A percentile compares a stretch with the other conserved stretches of the same genome.
These are phyloP conservation scores for Ophioninae sp. DNA, from an alignment of 2,888 invertebrate genomes.

Conservation along the genomic window DNA sequence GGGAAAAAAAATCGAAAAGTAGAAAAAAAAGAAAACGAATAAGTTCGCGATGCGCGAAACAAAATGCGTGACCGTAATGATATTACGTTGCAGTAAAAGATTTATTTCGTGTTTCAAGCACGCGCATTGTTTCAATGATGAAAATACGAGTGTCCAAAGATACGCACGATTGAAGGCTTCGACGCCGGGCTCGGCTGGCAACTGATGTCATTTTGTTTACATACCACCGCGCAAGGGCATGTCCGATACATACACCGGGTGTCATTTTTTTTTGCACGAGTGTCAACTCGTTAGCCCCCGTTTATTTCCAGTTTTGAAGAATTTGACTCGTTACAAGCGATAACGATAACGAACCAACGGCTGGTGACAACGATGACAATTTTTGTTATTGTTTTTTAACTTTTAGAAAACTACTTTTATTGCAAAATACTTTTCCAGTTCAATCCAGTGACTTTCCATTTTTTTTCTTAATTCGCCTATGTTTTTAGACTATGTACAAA, in stretches of 20 bases:
- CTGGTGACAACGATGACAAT: background rate
- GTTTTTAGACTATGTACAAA: background rate
- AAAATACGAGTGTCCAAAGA: background rate
- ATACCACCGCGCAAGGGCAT: constrained; percentile 43
- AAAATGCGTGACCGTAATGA: background rate
- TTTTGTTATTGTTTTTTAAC: background rate
- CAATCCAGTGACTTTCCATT: background rate
- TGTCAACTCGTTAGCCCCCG: background rate
- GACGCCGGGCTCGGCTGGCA: constrained; percentile 51
- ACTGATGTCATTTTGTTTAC: constrained; percentile 63
- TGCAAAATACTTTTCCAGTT: background rate
- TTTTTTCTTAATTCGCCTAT: background rate
- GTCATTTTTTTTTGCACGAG: background rate
- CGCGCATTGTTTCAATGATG: background rate
- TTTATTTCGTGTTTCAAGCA: background rate
- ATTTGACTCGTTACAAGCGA: background rate
- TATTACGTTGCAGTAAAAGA: background rate
- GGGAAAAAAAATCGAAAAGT: background rate
- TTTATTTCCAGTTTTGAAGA: constrained; percentile 1
- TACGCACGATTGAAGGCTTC: constrained; percentile 34
- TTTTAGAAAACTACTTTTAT: background rate
- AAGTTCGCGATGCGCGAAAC: constrained; percentile 21
- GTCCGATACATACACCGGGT: constrained; percentile 26
- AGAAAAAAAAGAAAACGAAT: constrained; percentile 20
- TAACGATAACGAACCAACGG: background rate